phyloP scores from a whole-genome alignment of 2,888 invertebrate species.

The Leptopilina syphax region DNA sequence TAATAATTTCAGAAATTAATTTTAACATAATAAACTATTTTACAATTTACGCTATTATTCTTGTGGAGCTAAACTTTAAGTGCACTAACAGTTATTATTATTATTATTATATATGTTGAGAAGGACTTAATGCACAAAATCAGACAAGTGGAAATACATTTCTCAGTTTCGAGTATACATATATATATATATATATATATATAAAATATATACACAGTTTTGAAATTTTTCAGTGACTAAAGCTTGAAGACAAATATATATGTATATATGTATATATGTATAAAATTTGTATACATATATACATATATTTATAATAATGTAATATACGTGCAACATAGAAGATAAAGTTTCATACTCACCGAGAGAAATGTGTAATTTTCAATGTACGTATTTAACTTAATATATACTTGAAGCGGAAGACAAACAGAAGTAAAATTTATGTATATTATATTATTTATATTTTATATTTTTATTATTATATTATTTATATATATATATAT shows the following conservation, averaged over 20 bases:
- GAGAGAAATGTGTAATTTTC: conserved; percentile 7
- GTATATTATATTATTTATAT: too few species aligned
- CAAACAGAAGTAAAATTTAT: not conserved
- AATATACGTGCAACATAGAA: conserved; percentile 7
- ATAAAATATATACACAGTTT: not conserved
- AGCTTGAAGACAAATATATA: not conserved
- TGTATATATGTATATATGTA: not conserved
- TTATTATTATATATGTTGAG: too few species aligned
- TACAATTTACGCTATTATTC: too few species aligned
- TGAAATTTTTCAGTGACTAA: not conserved
- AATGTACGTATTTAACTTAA: not conserved
- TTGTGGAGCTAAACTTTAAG: too few species aligned
- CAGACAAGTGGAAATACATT: not conserved
- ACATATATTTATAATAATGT: not conserved
- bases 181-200: not conserved
- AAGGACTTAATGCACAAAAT: not conserved
- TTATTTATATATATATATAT: too few species aligned
- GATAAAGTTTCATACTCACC: not conserved
- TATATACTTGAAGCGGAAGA: not conserved
- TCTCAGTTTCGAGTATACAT: not conserved
- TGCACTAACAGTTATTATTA: too few species aligned
- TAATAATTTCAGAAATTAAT: too few species aligned
- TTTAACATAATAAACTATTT: too few species aligned
- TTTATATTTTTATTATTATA: too few species aligned
- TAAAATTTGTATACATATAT: not conserved